These are phyloP conservation scores for Aleiodes sp. DNA, from an alignment of 1,140 invertebrate genomes.

Conservation along the genomic window DNA sequence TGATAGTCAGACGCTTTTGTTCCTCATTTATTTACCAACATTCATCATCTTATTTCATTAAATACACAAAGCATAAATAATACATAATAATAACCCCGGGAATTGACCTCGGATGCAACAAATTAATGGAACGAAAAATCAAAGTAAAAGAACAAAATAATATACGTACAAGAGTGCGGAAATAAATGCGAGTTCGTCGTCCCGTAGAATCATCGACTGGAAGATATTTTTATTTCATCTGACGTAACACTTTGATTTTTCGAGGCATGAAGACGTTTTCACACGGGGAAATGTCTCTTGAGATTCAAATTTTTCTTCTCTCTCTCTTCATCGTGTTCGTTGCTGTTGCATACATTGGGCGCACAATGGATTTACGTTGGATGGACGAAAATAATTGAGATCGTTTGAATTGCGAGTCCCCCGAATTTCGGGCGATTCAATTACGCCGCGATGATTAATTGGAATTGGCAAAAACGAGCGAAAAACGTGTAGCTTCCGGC, in stretches of 20 bases:
- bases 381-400: no score
- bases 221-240: conserved; percentile 12
- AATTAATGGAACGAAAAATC: no score
- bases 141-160: not conserved
- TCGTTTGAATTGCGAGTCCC: no score
- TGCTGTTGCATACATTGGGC: no score
- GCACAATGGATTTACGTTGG: no score
- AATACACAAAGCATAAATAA: not conserved
- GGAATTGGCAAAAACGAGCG: not conserved
- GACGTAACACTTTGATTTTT: not conserved
- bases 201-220: not conserved
- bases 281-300: no score
- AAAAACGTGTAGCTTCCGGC: not conserved
- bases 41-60: conserved; percentile 2
- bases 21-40: conserved; percentile 32
- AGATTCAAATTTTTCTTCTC: no score
- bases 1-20: not conserved
- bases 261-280: no score
- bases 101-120: no score
- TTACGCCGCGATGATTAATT: not conserved
- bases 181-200: conserved; percentile 13
- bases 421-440: not conserved
- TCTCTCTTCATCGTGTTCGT: no score
- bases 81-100: no score
- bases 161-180: not conserved